Evolutionary conservation across 1,140 invertebrate genomes (phyloP), one percentile per base, ranked within the genome.

Genomic region (Trachymyrmex septentrionalis): DNA sequence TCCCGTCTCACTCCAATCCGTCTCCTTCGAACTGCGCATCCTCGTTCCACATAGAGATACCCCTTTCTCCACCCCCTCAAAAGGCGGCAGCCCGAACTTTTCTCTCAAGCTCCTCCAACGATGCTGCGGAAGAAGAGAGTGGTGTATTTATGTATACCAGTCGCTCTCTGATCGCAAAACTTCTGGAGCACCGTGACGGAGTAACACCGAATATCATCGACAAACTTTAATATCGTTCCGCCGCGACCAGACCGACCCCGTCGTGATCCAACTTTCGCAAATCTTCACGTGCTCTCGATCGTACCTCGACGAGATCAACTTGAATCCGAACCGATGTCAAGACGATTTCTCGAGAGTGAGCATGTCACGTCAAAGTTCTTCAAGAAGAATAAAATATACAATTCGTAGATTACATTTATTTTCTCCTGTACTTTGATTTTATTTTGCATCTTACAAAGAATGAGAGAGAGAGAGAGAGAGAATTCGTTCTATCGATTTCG

Each of bases 61-160:
- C 30, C 2, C 14, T 63, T 61, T 75, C 30, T 30, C 27, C 61
- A 30, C 30, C 19, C 19, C 38, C 30, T 50, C 44, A 0, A 14
- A 48, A 19, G 69, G 69, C 57, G 27, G 63, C 38, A 63, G 27
- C 48, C 12, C 30, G 50, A 88, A 86, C 87, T 88, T 84, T 84
- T 81, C 69, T 81, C 69, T n/a, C 57, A 66, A 57, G 57, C 55
- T 38, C 38, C 27, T n/a, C 61, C 30, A 34, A 86, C 64, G 66
- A 30, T 63, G 66, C 27, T 44, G 82, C 87, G 71, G 7, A 34
- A 14, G 59, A 14, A n/a, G 55, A 24, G 48, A 34, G 44, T 21
- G 48, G 14, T 73, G 73, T 89, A 90, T 89, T 90, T 90, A 90
- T 89, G 78, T 88, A 75, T 88, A 84, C 66, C 72, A 27, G 53